phyloP scores from a whole-genome alignment of 1,140 invertebrate genomes.

The Drosophila yakuba region DNA sequence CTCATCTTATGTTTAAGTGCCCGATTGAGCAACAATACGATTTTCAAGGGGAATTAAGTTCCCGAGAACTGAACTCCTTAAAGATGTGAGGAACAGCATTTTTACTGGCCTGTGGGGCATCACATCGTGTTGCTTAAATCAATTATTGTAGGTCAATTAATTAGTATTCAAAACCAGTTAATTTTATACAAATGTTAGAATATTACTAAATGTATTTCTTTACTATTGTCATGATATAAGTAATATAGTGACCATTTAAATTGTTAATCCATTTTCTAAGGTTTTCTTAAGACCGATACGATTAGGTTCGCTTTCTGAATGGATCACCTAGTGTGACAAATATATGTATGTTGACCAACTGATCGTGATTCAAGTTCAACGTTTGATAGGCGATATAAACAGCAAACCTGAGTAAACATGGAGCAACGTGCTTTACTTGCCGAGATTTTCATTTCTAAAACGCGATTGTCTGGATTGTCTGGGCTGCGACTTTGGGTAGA shows the following conservation, averaged over 20 bases:
- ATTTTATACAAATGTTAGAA: not conserved
- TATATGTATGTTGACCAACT: not conserved
- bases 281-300: too few species aligned
- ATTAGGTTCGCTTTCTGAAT: not conserved
- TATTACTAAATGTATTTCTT: too few species aligned
- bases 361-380: slow-evolving; percentile 56
- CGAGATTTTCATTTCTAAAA: slow-evolving; percentile 18
- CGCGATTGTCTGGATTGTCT: slow-evolving; percentile 17
- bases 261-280: too few species aligned
- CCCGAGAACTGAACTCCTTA: not conserved
- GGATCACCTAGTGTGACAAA: not conserved
- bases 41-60: not conserved
- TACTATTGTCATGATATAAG: too few species aligned
- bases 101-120: too few species aligned
- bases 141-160: too few species aligned
- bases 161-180: not conserved
- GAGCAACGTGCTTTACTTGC: slow-evolving; percentile 10
- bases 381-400: slow-evolving; percentile 59
- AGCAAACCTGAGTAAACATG: slow-evolving; percentile 14
- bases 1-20: slow-evolving; percentile 6
- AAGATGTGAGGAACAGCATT: not conserved
- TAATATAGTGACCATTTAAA: too few species aligned
- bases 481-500: slow-evolving; percentile 11
- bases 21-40: slow-evolving; percentile 63
- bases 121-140: too few species aligned